phyloP scores from a whole-genome alignment of 2,888 invertebrate genomes.

The Scaptomyza tumidula region DNA sequence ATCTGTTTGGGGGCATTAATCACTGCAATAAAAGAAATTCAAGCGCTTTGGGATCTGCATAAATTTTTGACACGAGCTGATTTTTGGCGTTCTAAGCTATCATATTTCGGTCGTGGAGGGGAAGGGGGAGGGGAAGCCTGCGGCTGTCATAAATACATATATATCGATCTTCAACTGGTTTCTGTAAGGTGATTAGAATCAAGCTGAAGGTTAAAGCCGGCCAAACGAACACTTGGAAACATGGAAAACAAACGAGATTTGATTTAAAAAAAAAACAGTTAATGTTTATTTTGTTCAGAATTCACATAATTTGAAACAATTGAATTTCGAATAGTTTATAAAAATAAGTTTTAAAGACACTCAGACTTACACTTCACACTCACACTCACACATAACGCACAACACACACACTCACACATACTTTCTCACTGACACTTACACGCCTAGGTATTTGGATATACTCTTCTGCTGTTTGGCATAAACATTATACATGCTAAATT shows the following conservation, averaged over 20 bases:
- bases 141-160: constrained; percentile 32
- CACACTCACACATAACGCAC: constrained; percentile 7
- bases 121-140: constrained; percentile 17
- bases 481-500: constrained; percentile 62
- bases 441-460: constrained; percentile 71
- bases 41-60: constrained; percentile 54
- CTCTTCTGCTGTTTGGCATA: constrained; percentile 76
- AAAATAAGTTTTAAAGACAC: constrained; percentile 38
- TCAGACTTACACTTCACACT: constrained; percentile 4
- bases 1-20: constrained; percentile 51
- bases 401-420: neutral
- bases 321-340: constrained; percentile 55
- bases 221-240: constrained; percentile 26
- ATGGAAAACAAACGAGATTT: constrained; percentile 11
- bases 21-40: constrained; percentile 54
- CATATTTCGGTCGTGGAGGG: neutral
- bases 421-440: constrained; percentile 50
- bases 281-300: constrained; percentile 60
- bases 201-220: constrained; percentile 31
- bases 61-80: constrained; percentile 48
- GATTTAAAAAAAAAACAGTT: constrained; percentile 47
- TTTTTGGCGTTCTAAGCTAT: constrained; percentile 2
- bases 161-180: constrained; percentile 58
- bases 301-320: constrained; percentile 43
- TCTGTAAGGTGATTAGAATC: constrained; percentile 35